These are phyloP conservation scores for Tribolium castaneum DNA, from an alignment of 1,140 invertebrate genomes.

Conservation along the genomic window DNA sequence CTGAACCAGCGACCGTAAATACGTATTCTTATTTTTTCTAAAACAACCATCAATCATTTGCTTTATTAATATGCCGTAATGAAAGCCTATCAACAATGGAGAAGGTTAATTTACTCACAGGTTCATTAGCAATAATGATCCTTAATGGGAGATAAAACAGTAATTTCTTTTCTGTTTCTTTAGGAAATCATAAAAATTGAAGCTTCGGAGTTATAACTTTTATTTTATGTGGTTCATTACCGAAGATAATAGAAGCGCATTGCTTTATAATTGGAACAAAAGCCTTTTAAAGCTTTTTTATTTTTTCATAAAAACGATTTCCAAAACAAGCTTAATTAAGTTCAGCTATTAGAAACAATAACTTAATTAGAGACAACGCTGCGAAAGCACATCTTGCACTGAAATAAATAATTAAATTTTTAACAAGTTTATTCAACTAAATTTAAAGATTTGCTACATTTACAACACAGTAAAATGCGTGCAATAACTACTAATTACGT, in stretches of 20 bases:
- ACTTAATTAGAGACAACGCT: too few relatives aligned
- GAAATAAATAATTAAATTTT: too few relatives aligned
- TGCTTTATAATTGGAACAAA: constrained; percentile 1
- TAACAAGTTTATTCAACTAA: too few relatives aligned
- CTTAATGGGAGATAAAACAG: background rate
- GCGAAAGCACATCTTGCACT: too few relatives aligned
- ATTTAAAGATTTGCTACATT: too few relatives aligned
- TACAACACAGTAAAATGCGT: too few relatives aligned
- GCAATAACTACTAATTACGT: too few relatives aligned
- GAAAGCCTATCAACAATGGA: background rate
- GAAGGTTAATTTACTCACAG: background rate
- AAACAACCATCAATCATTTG: background rate
- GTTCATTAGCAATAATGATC: background rate
- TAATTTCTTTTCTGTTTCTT: constrained; percentile 2
- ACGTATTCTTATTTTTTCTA: background rate
- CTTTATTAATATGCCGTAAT: background rate
- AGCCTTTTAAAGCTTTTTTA: background rate
- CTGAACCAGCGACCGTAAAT: too few relatives aligned
- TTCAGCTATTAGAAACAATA: background rate
- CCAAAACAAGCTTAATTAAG: background rate
- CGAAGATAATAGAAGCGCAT: background rate
- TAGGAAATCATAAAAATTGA: constrained; percentile 1
- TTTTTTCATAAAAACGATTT: background rate
- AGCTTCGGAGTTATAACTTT: background rate
- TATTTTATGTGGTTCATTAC: constrained; percentile 13